Conservation (phyloP, 2,113 vertebrate genomes). For the rabbit (Oryctolagus cuniculus) region DNA sequence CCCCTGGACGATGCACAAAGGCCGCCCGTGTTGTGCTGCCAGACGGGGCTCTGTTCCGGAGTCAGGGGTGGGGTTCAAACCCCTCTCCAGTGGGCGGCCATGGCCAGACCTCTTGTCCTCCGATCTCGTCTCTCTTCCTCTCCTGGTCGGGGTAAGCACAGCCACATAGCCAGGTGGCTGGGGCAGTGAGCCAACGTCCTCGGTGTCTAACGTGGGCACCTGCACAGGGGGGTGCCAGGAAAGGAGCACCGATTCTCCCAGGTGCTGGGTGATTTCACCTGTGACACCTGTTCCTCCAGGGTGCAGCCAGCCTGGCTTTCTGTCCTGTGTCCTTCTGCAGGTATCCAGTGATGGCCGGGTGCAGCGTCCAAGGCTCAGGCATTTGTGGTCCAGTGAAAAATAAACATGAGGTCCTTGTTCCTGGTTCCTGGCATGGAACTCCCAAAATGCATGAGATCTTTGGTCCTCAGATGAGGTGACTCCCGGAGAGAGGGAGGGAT, state of each 20-base stretch:
- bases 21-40: no score
- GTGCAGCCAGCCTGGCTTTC: fast-evolving
- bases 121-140: neutral
- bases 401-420: neutral
- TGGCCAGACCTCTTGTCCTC: neutral
- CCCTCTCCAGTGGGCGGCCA: fast-evolving
- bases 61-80: no score
- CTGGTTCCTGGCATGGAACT: neutral
- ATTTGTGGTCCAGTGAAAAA: neutral
- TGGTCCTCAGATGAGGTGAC: neutral
- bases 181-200: neutral
- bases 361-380: neutral
- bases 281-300: neutral
- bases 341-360: no score
- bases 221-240: fast-evolving
- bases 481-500: neutral
- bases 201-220: fast-evolving
- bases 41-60: no score
- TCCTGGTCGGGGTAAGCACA: neutral
- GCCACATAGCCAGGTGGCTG: fast-evolving
- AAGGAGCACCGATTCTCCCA: fast-evolving
- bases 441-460: neutral
- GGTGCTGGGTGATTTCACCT: fast-evolving
- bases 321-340: neutral
- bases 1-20: no score